A percentile compares a stretch with the other conserved stretches of the same genome.
Conservation (phyloP, 1,140 invertebrate species). For the Mamestra configurata region DNA sequence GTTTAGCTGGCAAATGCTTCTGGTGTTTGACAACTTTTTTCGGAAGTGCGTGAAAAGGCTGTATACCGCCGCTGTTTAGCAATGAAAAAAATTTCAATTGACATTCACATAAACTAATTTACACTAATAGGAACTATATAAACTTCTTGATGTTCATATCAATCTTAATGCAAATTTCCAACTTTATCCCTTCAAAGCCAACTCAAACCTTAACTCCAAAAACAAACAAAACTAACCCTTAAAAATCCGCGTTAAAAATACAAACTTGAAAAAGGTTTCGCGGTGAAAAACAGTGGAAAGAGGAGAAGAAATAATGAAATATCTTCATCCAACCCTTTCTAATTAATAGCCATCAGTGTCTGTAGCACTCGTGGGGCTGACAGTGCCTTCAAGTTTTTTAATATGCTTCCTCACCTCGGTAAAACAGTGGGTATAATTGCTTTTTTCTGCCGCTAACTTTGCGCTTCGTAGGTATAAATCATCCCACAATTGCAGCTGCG, state of each 20-base stretch:
- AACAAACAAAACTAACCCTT: constrained; percentile 15
- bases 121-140: too few species aligned
- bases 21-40: not conserved
- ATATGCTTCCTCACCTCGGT: constrained; percentile 86
- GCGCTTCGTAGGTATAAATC: constrained; percentile 57
- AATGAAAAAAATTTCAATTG: too few species aligned
- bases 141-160: too few species aligned
- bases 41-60: too few species aligned
- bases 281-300: constrained; percentile 61
- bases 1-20: constrained; percentile 4
- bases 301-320: constrained; percentile 82
- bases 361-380: constrained; percentile 83
- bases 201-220: not conserved
- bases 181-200: not conserved
- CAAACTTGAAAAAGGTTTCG: constrained; percentile 17
- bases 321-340: constrained; percentile 86
- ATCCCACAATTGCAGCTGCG: not conserved
- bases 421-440: constrained; percentile 86
- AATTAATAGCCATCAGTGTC: constrained; percentile 87
- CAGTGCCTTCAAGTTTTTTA: constrained; percentile 87
- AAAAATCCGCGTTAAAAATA: constrained; percentile 2
- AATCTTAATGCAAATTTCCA: too few species aligned
- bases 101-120: too few species aligned
- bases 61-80: too few species aligned
- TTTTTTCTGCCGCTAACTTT: constrained; percentile 80